These are phyloP conservation scores for Xiphophorus maculatus DNA, from an alignment of 2,113 vertebrate genomes.

Conservation along the genomic window DNA sequence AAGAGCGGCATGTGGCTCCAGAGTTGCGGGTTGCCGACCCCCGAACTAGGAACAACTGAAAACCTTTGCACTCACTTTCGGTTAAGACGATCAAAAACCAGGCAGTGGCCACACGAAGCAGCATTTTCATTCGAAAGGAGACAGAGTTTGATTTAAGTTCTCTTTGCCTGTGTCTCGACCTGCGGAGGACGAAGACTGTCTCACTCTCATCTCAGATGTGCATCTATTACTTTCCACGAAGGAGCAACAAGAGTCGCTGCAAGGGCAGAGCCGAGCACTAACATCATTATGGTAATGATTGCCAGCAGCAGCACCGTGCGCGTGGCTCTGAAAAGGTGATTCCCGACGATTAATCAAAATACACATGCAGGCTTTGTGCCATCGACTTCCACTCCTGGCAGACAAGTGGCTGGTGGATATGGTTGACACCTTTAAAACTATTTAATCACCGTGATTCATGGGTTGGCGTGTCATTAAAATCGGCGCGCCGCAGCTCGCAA, in stretches of 20 bases:
- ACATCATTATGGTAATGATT: constrained; percentile 74
- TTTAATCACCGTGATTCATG: constrained; percentile 62
- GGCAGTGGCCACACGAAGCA: background rate
- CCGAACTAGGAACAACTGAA: background rate
- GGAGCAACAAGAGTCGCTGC: constrained; percentile 48
- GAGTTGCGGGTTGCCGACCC: too few relatives aligned
- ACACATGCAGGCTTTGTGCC: constrained; percentile 64
- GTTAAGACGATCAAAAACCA: constrained; percentile 19
- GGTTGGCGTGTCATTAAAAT: constrained; percentile 20
- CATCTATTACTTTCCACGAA: constrained; percentile 72
- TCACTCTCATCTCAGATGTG: constrained; percentile 67
- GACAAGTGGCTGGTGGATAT: constrained; percentile 53
- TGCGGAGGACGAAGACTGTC: constrained; percentile 64
- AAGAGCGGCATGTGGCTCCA: too few relatives aligned
- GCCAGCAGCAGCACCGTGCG: constrained; percentile 42
- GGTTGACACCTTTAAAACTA: constrained; percentile 51
- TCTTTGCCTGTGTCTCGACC: constrained; percentile 35
- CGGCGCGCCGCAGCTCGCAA: constrained; percentile 43
- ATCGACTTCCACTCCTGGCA: constrained; percentile 60
- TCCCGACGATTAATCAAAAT: constrained; percentile 70
- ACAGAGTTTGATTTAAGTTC: constrained; percentile 10
- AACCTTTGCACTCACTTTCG: constrained; percentile 42
- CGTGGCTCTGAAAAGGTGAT: constrained; percentile 42
- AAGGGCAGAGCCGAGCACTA: constrained; percentile 72
- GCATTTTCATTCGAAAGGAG: background rate